phyloP scores from a whole-genome alignment of 2,888 invertebrate species.

The Calameuta idolon region DNA sequence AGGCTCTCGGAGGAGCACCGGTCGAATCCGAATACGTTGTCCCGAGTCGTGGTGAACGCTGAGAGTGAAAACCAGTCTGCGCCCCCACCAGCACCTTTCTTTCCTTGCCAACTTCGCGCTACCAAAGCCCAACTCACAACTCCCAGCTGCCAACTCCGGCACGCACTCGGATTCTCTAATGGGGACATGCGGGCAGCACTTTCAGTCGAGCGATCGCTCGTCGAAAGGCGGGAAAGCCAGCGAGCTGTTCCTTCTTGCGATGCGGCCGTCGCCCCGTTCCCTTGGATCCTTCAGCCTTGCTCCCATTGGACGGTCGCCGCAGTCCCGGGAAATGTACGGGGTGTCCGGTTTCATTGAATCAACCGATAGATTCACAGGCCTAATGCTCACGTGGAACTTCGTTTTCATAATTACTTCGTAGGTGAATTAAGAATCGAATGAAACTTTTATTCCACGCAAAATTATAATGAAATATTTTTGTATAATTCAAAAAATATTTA shows the following conservation, averaged over 20 bases:
- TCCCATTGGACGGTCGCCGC: neutral
- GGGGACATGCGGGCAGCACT: neutral
- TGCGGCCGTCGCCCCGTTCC: neutral
- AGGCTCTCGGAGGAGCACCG: constrained; percentile 33
- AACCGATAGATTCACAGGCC: neutral
- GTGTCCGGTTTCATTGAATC: neutral
- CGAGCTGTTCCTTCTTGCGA: neutral
- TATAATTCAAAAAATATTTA: no score
- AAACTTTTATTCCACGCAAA: neutral
- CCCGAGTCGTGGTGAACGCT: constrained; percentile 48
- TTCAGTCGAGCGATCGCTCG: neutral
- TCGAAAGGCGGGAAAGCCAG: neutral
- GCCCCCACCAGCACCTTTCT: constrained; percentile 47
- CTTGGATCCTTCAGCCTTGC: neutral
- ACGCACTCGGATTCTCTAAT: neutral
- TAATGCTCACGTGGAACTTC: neutral
- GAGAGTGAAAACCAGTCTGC: constrained; percentile 58
- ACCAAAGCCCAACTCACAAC: neutral
- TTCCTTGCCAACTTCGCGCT: constrained; percentile 51
- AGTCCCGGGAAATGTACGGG: neutral
- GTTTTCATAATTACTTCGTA: accelerated
- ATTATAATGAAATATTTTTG: neutral
- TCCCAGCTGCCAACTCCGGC: neutral
- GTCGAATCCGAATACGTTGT: constrained; percentile 43
- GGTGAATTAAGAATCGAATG: neutral